These are phyloP conservation scores for Micoletzkya japonica DNA, from an alignment of 2,888 invertebrate genomes.

Conservation along the genomic window DNA sequence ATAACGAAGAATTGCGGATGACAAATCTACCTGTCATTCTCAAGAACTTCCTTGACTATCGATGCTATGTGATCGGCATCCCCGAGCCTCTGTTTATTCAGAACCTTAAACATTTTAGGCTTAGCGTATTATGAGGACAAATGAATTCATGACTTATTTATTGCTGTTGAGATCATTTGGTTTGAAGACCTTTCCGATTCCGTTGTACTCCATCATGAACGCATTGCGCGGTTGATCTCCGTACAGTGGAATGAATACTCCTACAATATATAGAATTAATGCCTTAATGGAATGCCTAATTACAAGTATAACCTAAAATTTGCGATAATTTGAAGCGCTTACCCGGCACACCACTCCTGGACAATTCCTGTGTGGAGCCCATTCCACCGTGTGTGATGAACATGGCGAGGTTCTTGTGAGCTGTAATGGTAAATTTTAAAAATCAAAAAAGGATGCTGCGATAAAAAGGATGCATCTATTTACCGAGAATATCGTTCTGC, in stretches of 20 bases:
- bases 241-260: slow-evolving; percentile 8
- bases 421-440: not conserved
- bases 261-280: not conserved
- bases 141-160: no score
- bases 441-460: not conserved
- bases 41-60: no score
- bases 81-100: no score
- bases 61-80: no score
- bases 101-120: no score
- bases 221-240: slow-evolving; percentile 16
- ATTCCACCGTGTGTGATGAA: slow-evolving; percentile 23
- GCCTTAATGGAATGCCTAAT: not conserved
- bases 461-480: not conserved
- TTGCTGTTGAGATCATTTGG: no score
- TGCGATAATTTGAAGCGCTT: not conserved
- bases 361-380: slow-evolving; percentile 10
- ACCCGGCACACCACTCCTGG: slow-evolving; percentile 16
- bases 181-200: slow-evolving; percentile 19
- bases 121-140: no score
- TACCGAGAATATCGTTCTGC: slow-evolving; percentile 9
- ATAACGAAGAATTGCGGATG: no score
- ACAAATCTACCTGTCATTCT: no score
- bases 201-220: slow-evolving; percentile 12
- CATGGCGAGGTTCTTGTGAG: not conserved
- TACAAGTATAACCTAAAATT: not conserved